Base-by-base conservation (phyloP, 2,797 vertebrate species). In the Mus caroli region DNA sequence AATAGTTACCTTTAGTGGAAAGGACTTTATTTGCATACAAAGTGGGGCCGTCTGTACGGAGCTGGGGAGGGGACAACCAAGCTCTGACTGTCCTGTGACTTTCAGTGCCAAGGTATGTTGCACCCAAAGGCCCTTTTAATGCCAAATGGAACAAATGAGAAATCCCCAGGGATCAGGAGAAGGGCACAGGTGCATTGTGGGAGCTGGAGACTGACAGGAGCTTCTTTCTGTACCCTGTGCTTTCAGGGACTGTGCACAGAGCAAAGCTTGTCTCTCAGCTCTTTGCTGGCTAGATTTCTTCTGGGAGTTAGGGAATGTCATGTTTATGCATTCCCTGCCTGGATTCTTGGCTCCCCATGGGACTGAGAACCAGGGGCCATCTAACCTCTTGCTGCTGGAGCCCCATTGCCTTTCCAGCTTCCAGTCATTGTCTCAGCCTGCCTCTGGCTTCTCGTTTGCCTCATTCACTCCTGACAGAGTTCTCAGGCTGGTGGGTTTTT, bases 1-100 rank as follows among this genome's bases (percentile, higher is more conserved):
- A 82, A 28, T 82, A 88, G 73, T 97, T 93, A 90, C 83, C 79
- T 88, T 79, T 5, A 78, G 64, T 80, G 83, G 96, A 82, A 78
- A 91, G 82, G 80, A 82, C 83, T 91, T 80, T 24, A 64, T 94
- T 79, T 90, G 67, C 86, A 46, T 94, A 69, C 88, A 88, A 60
- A 96, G 84, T 26, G 77, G 60, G 67, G 73, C 77, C 91, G 3
- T 92, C 92, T 94, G 80, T 90, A 86, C 46, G 10, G 54, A 76
- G 26, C n/a, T 64, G 84, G 69, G 52, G 64, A 37, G 34, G 28
- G 75, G 24, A n/a, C 37, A 43, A 3, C 26, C 13, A 76, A 46
- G 69, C 84, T 75, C 77, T 80, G 78, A 46, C 43, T 58, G 8
- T 58, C 52, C 69, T 43, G n/a, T 89, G 93, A 28, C 64, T 60